Conservation (phyloP, 2,797 vertebrate genomes). For the Gambelia wislizenii region DNA sequence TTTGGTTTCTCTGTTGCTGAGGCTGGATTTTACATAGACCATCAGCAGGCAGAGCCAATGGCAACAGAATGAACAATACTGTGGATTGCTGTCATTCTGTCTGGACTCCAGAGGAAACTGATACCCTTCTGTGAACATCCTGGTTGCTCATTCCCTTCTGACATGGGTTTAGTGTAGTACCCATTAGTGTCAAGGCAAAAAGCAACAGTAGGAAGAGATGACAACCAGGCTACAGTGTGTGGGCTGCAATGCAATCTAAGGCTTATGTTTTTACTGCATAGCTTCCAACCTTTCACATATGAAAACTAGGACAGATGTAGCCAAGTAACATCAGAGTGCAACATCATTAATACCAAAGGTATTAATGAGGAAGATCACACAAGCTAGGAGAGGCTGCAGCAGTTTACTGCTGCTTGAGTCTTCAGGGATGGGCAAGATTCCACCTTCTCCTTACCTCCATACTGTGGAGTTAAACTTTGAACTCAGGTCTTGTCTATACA, state of each 20-base stretch:
- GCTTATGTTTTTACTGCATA: not conserved
- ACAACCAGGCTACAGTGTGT: not conserved
- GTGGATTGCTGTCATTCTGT: not conserved
- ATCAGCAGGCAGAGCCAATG: slow-evolving; percentile 23
- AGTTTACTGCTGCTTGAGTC: no score
- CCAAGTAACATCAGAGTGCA: no score
- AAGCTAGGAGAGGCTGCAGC: no score
- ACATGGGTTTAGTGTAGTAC: not conserved
- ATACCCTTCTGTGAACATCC: rapidly evolving
- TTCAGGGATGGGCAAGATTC: no score
- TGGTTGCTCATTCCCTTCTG: rapidly evolving
- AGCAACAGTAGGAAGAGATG: not conserved
- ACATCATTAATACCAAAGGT: no score
- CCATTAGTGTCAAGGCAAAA: not conserved
- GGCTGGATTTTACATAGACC: slow-evolving; percentile 16
- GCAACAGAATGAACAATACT: not conserved
- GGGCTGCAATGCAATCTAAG: not conserved
- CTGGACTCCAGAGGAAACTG: not conserved
- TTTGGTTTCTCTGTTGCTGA: slow-evolving; percentile 22
- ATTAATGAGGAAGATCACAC: no score
- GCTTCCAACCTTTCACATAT: no score
- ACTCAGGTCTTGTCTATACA: no score
- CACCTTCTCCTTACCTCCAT: no score
- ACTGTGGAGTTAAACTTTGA: no score
- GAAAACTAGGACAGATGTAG: no score